Percentiles rank a stretch among this genome's conserved stretches.
phyloP scores from a whole-genome alignment of 2,888 invertebrate genomes.

The Aporophyla lueneburgensis region DNA sequence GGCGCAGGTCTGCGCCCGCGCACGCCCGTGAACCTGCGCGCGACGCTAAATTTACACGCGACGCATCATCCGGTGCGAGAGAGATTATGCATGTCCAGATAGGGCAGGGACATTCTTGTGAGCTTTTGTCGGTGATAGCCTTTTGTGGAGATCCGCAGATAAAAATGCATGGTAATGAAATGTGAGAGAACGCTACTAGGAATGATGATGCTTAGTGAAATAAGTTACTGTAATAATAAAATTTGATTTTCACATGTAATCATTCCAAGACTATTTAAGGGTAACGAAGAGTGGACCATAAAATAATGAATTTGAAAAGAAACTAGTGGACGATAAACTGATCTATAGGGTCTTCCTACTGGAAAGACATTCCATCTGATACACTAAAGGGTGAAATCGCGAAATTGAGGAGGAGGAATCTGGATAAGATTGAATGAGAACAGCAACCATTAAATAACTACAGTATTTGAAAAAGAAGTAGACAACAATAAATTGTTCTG shows the following conservation, averaged over 20 bases:
- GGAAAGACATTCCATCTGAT: too few species aligned
- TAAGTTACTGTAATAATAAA: too few species aligned
- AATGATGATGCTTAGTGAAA: slow-evolving; percentile 7
- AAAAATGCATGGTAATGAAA: not conserved
- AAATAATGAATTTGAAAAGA: too few species aligned
- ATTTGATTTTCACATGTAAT: not conserved
- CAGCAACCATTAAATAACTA: too few species aligned
- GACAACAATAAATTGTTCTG: too few species aligned
- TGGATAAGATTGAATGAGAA: too few species aligned
- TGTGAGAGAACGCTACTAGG: not conserved
- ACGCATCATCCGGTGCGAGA: slow-evolving; percentile 84
- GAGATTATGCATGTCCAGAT: slow-evolving; percentile 68
- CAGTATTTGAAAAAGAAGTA: too few species aligned
- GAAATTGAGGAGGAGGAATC: too few species aligned
- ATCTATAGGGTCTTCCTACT: too few species aligned
- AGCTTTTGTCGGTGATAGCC: slow-evolving; percentile 34
- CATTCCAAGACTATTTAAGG: not conserved
- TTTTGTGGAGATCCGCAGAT: slow-evolving; percentile 30
- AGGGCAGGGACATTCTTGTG: slow-evolving; percentile 35
- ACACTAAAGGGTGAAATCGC: too few species aligned
- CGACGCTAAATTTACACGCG: slow-evolving; percentile 86
- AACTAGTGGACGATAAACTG: too few species aligned
- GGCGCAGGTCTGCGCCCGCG: slow-evolving; percentile 76
- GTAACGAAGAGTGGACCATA: too few species aligned
- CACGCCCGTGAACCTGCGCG: slow-evolving; percentile 87